Conservation (phyloP, 2,888 invertebrate genomes). For the Acleris laterana region DNA sequence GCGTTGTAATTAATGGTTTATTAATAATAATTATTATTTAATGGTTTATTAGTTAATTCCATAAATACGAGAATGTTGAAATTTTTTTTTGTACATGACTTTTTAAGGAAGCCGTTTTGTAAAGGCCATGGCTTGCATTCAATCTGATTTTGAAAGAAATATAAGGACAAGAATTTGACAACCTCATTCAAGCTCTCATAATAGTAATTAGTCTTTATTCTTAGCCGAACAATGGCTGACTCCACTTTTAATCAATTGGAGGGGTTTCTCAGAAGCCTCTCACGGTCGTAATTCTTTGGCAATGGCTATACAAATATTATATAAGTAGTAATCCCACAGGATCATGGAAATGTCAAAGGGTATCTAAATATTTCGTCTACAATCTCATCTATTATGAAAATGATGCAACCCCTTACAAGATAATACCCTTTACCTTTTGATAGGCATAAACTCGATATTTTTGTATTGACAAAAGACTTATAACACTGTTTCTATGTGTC, state of each 20-base stretch:
- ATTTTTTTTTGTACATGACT: too few relatives aligned
- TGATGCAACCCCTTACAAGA: constrained; percentile 3
- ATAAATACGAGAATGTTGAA: too few relatives aligned
- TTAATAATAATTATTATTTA: too few relatives aligned
- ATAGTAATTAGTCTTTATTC: neutral
- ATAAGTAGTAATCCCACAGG: constrained; percentile 20
- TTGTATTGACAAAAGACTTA: too few relatives aligned
- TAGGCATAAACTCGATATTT: too few relatives aligned
- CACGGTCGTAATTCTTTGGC: neutral
- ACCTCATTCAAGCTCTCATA: neutral
- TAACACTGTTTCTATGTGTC: too few relatives aligned
- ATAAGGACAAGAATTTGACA: neutral
- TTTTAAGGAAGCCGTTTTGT: too few relatives aligned
- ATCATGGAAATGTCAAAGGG: constrained; percentile 11
- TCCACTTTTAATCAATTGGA: constrained; percentile 13
- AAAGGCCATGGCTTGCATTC: too few relatives aligned
- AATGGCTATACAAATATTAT: constrained; percentile 1
- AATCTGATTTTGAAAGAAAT: too few relatives aligned
- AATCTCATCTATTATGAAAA: constrained; percentile 6
- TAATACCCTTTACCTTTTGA: constrained; percentile 5
- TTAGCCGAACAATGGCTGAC: neutral
- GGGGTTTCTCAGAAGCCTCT: constrained; percentile 1
- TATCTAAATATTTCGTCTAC: constrained; percentile 10
- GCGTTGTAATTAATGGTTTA: too few relatives aligned
- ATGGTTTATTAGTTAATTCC: too few relatives aligned